Base-by-base conservation (phyloP, 2,113 vertebrate species). In the Sebastes schlegelii region DNA sequence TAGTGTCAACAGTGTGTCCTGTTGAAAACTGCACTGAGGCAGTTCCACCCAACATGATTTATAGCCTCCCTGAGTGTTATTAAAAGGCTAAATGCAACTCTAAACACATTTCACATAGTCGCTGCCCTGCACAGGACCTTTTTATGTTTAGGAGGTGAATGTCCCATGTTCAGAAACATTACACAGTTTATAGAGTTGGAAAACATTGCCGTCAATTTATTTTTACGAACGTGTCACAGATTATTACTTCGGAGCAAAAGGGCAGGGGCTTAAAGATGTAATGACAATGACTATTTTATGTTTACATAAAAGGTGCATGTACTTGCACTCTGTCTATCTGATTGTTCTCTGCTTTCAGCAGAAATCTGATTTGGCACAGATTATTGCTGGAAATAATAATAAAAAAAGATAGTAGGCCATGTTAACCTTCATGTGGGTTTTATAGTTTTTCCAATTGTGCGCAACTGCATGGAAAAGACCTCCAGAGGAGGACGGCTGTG, bases 1-100 rank as follows among this genome's bases (percentile, higher is more conserved):
- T 93, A 89, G 88, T 94, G 91, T 95, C 94, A 95, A 95, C 94
- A 94, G 78, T 89, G 75, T 78, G 90, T 92, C 88, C 88, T 75
- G 64, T 43, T 93, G 84, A 94, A 94, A 92, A 90, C 88, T 74
- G 76, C 62, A 81, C 67, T 5, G n/a, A 85, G 91, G 79, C 86
- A 85, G 90, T 89, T 92, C 91, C 86, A 83, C 84, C 87, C 85
- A 5, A 40, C 76, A 62, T 95, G 93, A 94, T 95, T 94, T 93
- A 95, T 91, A 68, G 90, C 84, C 86, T 90, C 61, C 77, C 84
- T 81, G 86, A 91, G 92, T 93, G 85, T 93, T 95, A 93, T 93
- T 93, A 93, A 95, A 94, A 82, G 86, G 79, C 87, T 93, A 92
- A 92, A 91, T 78, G 86, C 84, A 81, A 92, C 79, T 90, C 73